Evolutionary conservation across 37 sponge, comb jelly and placozoan genomes (phyloP).

Genomic region (Sycon ciliatum): DNA sequence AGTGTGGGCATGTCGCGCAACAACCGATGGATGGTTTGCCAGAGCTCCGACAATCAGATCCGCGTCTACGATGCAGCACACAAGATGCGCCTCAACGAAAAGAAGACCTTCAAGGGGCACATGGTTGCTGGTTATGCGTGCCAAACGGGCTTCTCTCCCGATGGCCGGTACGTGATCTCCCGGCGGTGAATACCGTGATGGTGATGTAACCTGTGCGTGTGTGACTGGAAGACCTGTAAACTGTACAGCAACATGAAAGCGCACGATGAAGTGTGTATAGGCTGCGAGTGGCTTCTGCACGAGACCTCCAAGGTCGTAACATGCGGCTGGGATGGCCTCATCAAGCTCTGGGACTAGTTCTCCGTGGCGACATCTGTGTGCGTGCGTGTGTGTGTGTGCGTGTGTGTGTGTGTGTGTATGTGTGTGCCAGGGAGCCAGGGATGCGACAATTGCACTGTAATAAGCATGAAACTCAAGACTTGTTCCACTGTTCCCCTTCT

Average conservation of each 20-base stretch:
- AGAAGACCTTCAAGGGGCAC: constrained; percentile 94
- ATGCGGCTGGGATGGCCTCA: constrained; percentile 94
- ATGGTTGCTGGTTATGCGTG: constrained; percentile 98
- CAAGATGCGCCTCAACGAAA: constrained; percentile 81
- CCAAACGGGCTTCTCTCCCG: constrained; percentile 91
- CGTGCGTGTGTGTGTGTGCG: too few relatives aligned
- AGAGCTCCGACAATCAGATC: constrained; percentile 92
- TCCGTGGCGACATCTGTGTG: too few relatives aligned
- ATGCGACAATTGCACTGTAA: too few relatives aligned
- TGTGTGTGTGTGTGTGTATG: too few relatives aligned
- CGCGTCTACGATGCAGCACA: constrained; percentile 70
- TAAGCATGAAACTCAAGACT: too few relatives aligned
- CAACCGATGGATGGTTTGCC: constrained; percentile 94
- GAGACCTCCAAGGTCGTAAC: constrained; percentile 95
- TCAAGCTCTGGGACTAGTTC: constrained; percentile 91
- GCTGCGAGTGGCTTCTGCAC: constrained; percentile 85
- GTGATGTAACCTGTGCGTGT: constrained; percentile 74
- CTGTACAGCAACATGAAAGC: constrained; percentile 91
- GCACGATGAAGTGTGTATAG: constrained; percentile 88
- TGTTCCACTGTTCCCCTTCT: too few relatives aligned
- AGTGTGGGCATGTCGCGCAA: constrained; percentile 61
- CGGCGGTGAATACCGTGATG: too few relatives aligned
- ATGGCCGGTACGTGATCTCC: too few relatives aligned
- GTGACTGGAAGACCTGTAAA: constrained; percentile 98
- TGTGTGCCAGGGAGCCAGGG: too few relatives aligned